Base-by-base conservation (phyloP, 1,140 invertebrate genomes). In the Muscidifurax raptorellus region DNA sequence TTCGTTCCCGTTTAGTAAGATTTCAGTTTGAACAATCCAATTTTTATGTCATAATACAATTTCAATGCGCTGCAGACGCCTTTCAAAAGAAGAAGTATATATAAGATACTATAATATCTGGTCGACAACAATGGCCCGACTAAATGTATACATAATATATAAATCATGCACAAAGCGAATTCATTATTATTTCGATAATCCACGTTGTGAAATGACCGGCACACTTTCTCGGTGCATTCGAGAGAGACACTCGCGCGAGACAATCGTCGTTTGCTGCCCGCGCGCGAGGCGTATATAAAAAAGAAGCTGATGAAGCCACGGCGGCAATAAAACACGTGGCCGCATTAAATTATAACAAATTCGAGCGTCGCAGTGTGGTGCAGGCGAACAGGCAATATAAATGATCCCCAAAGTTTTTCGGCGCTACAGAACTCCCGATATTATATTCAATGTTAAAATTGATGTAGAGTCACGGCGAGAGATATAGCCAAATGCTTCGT, bases 391-490 rank as follows among this genome's bases (percentile, higher is more conserved):
- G n/a, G n/a, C n/a, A n/a, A 7, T 18, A 78, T 10, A 7, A 13
- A 59, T 52, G 28, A 28, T 28, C 5, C 3, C 28, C 0, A 22
- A 52, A 10, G 59, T 77, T 77, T 77, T 1, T 52, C 15, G 13
- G 13, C 0, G 2, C 12, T 5, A 47, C 40, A 59, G 12, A 77
- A 13, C 32, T 78, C 4, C 0, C n/a, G 36, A n/a, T 81, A 72
- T 52, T 64, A n/a, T 32, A n/a, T 32, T 22, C 28, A 64, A 82
- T n/a, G 44, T 32, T 74, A 36, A 81, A 81, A 25, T 81, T 74
- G 4, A 59, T 74, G 44, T 32, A 25, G 47, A 47, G 18, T 13
- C 4, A 66, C 25, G 12, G 40, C 59, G 66, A 18, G 36, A 79
- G n/a, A 66, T 79, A 80, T 25, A 80, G n/a, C 27, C 36, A 9